Base-by-base conservation (phyloP, 2,888 invertebrate species). In the Catocala fraxini region DNA sequence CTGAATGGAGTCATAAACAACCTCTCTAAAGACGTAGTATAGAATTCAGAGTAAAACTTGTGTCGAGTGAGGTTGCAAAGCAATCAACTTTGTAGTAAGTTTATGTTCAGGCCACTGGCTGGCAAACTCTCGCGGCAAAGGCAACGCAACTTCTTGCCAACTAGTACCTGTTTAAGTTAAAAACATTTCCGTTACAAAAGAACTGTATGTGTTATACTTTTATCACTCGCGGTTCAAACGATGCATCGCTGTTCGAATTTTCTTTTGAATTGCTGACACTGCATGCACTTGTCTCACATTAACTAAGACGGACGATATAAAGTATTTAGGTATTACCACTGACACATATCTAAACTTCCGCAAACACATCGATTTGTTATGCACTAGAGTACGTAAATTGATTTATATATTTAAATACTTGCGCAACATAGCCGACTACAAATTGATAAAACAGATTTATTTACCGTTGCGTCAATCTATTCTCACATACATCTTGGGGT, bases 61-160 rank as follows among this genome's bases (percentile, higher is more conserved):
- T 75, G 70, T 79, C 59, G 63, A 81, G 76, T 77, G 84, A 68
- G 84, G 84, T 85, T 68, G 79, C 77, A 72, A 73, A 81, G 83
- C 84, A 85, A 88, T 87, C 86, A 85, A 86, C 82, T 87, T 84
- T 79, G 79, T 79, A 72, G 77, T 77, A 78, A 83, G 80, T 84
- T 81, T 71, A 73, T 68, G 70, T 74, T 70, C 74, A 68, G 61
- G 61, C 77, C 78, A 80, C 70, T 75, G 75, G 76, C 68, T 71
- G 63, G 72, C 54, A 75, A 84, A 80, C 74, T 73, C 45, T 75
- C 63, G 52, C 54, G 62, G 65, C 67, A 58, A 60, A 65, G 35
- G 66, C 61, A 65, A 67, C 56, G 63, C 42, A 73, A 78, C 75
- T 77, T 77, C 73, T 75, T 63, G 51, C 63, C 68, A 74, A 78